phyloP scores from a whole-genome alignment of 2,113 vertebrate genomes.

The Colossoma macropomum region DNA sequence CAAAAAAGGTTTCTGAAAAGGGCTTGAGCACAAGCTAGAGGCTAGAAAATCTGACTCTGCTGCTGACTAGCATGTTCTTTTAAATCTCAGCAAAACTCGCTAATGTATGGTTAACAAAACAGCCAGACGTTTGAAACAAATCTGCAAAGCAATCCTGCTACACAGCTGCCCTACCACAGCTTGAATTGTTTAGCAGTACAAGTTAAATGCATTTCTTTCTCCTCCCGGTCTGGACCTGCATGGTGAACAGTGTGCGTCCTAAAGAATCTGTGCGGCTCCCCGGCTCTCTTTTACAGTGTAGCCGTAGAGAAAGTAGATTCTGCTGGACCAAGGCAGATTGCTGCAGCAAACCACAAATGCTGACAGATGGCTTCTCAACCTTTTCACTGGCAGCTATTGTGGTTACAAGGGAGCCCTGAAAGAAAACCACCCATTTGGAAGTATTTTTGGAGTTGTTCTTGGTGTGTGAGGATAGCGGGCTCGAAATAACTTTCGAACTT shows the following conservation, averaged over 20 bases:
- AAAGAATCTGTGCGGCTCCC: neutral
- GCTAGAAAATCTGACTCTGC: neutral
- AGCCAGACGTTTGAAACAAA: slow-evolving; percentile 20
- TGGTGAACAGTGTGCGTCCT: neutral
- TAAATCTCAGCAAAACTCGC: neutral
- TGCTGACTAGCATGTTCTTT: slow-evolving; percentile 2
- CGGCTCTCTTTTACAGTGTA: slow-evolving; percentile 33
- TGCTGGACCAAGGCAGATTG: slow-evolving; percentile 74
- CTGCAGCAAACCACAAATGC: slow-evolving; percentile 76
- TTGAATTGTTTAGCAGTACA: neutral
- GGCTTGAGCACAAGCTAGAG: neutral
- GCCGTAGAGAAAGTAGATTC: slow-evolving; percentile 55
- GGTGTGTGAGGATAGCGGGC: slow-evolving; percentile 36
- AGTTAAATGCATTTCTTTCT: neutral
- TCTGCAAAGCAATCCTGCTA: slow-evolving; percentile 12
- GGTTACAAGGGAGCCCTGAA: slow-evolving; percentile 69
- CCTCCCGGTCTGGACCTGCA: neutral
- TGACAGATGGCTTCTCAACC: slow-evolving; percentile 79
- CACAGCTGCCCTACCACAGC: slow-evolving; percentile 5
- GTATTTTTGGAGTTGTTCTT: slow-evolving; percentile 63
- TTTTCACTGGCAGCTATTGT: slow-evolving; percentile 70
- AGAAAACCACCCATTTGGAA: slow-evolving; percentile 66
- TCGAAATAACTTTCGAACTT: slow-evolving; percentile 41
- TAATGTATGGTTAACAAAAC: slow-evolving; percentile 30
- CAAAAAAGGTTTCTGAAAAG: neutral